phyloP scores from a whole-genome alignment of 2,113 vertebrate species.

The Microcebus ravelobensis region DNA sequence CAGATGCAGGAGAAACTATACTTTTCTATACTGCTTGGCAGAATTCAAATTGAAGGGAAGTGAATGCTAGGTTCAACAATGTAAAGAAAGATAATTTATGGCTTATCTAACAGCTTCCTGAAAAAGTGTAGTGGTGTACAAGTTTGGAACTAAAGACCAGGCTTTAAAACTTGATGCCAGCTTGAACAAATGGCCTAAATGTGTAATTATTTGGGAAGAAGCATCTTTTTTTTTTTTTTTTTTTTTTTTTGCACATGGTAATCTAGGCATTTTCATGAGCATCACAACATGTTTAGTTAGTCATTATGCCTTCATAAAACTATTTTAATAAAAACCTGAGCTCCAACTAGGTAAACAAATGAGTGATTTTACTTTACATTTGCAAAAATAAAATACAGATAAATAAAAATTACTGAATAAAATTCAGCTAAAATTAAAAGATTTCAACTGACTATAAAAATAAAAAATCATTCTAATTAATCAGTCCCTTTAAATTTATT shows the following conservation, averaged over 20 bases:
- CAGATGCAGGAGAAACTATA: slow-evolving; percentile 69
- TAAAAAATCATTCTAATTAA: background rate
- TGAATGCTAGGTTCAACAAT: background rate
- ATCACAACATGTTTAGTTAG: background rate
- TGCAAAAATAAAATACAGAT: background rate
- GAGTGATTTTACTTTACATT: background rate
- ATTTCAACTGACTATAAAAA: background rate
- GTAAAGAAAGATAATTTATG: slow-evolving; percentile 24
- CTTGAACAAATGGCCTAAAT: background rate
- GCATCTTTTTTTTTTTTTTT: background rate
- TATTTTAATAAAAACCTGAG: background rate
- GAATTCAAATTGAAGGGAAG: slow-evolving; percentile 41
- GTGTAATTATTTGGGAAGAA: background rate
- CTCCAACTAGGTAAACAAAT: slow-evolving; percentile 7
- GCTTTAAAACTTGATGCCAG: background rate
- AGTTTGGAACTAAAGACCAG: background rate
- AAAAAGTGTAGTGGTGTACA: background rate
- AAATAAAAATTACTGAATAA: slow-evolving; percentile 23
- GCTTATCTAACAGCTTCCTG: slow-evolving; percentile 20
- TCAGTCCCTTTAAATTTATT: background rate
- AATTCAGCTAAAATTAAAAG: slow-evolving; percentile 8
- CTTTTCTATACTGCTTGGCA: slow-evolving; percentile 55
- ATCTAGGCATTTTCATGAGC: background rate
- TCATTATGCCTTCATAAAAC: background rate
- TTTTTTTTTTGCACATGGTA: background rate